phyloP scores from a whole-genome alignment of 2,888 invertebrate species.

The Eubasilissa splendida region DNA sequence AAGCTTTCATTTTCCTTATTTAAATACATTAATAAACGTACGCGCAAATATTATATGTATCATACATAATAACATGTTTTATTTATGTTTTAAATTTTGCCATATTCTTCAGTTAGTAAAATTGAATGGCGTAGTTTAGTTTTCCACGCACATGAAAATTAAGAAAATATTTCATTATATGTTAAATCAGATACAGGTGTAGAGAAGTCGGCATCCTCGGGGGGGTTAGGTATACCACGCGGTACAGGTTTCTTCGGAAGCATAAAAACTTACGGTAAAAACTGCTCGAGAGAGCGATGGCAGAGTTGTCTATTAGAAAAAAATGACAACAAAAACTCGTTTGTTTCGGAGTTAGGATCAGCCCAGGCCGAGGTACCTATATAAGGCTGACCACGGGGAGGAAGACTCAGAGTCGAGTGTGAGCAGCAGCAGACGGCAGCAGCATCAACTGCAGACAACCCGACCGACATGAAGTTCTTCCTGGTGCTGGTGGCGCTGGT shows the following conservation, averaged over 20 bases:
- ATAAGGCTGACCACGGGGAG: constrained; percentile 26
- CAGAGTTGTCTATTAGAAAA: constrained; percentile 28
- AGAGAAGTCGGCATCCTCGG: not conserved
- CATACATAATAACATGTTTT: no score
- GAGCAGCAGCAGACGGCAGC: constrained; percentile 7
- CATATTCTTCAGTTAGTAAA: no score
- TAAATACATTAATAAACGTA: no score
- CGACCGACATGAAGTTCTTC: constrained; percentile 54
- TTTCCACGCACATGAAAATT: not conserved
- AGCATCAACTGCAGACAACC: constrained; percentile 5
- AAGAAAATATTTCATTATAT: not conserved
- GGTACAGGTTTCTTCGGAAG: constrained; percentile 45
- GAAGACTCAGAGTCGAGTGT: constrained; percentile 20
- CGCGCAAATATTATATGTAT: no score
- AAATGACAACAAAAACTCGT: constrained; percentile 51
- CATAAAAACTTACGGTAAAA: constrained; percentile 46
- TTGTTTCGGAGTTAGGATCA: constrained; percentile 27
- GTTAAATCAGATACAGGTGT: not conserved
- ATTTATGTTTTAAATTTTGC: no score
- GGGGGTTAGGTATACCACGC: constrained; percentile 40
- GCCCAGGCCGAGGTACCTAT: constrained; percentile 7
- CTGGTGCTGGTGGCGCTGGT: constrained; percentile 59
- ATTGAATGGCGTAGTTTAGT: no score
- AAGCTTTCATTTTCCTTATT: no score
- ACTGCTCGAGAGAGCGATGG: constrained; percentile 42